Base-by-base conservation (phyloP, 2,888 invertebrate genomes). In the Lampropteryx suffumata region DNA sequence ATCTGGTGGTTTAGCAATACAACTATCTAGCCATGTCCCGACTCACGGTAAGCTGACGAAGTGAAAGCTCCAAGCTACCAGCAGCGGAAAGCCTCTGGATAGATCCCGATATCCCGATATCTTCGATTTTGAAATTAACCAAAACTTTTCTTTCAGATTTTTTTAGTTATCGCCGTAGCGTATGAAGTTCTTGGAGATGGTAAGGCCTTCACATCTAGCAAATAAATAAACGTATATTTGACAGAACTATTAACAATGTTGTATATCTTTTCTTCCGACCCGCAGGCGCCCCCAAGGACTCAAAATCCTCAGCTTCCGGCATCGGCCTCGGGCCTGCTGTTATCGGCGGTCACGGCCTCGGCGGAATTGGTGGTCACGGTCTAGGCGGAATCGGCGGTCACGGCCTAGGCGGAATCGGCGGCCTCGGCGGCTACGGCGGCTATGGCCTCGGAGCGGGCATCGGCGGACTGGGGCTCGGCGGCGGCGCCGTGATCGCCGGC, bases 131-230 rank as follows among this genome's bases (percentile, higher is more conserved):
- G 35, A n/a, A 42, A 40, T 12, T 50, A 41, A 32, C 11, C 7
- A 27, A 28, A 11, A n/a, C 11, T 30, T 12, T 11, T 27, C 41
- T 83, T 80, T 47, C 80, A 89, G 89, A 81, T 88, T 74, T 69
- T 89, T 68, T 84, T 89, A 66, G 81, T 88, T 73, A 73, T 89
- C 80, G 88, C 86, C 61, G 73, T 82, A 64, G 84, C 80, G 73
- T 84, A 78, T 71, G 84, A 74, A 74, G 82, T 78, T 50, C 71
- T 77, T 57, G 88, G 83, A 76, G 82, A 79, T 57, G 84, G 87
- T 87, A 55, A 79, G 75, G 12, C 34, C 10, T 8, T 30, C 11
- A n/a, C n/a, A n/a, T n/a, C n/a, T n/a, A 28, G 37, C 17, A 13
- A 8, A 28, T 27, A 11, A 42, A 12, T 13, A 3, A 27, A 11